Base-by-base conservation (phyloP, 1,140 invertebrate species). In the Nebria ingens region DNA sequence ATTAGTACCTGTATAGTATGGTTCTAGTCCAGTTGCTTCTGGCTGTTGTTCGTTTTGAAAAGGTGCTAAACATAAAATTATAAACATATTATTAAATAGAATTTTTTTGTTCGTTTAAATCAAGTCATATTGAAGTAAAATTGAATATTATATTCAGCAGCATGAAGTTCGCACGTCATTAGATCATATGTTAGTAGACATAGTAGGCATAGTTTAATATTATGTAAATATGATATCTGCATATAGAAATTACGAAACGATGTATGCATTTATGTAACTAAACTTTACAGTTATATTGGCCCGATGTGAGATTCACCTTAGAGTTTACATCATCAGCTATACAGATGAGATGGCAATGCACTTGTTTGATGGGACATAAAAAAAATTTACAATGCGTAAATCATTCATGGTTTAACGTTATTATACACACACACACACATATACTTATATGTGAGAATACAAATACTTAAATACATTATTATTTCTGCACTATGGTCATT, bases 1-100 rank as follows among this genome's bases (percentile, higher is more conserved):
- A 29, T 29, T 6, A 15, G 67, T 62, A 69, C 67, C 65, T 58
- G 67, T 65, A 61, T 70, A 70, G 58, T 67, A 69, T 61, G 60
- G 51, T 49, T 70, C 65, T 52, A 70, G 63, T 58, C 69, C 70
- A 25, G 63, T 65, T 51, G 57, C 66, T n/a, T n/a, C n/a, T n/a
- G n/a, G n/a, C n/a, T n/a, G n/a, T n/a, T n/a, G 63, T 50, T 68
- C 64, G 38, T 60, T 38, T 22, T 9, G 40, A 17, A 66, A 40
- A 19, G 68, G 68, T 25, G 68, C 68, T 70, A 61, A 20, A 68
- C 67, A 45, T 45, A 45, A 45, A 45, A 6, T 6, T 6, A 29
- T 29, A 29, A 29, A 29, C 13, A 29, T n/a, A n/a, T n/a, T n/a
- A n/a, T n/a, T n/a, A n/a, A n/a, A n/a, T n/a, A n/a, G n/a, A n/a